These are phyloP conservation scores for Lapara coniferarum DNA, from an alignment of 2,888 invertebrate species.

Conservation along the genomic window DNA sequence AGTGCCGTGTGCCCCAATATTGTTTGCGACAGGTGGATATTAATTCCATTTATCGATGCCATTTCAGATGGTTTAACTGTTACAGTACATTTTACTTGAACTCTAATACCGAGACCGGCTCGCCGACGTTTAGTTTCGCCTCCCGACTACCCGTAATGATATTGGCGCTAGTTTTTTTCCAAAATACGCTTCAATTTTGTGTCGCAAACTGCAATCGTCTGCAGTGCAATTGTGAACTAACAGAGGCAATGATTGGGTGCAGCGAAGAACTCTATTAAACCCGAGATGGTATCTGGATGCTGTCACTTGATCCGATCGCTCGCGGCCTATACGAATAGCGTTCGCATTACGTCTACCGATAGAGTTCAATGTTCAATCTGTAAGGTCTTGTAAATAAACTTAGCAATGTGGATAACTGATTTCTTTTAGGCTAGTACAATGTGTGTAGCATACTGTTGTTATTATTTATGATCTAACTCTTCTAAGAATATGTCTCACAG, in stretches of 20 bases:
- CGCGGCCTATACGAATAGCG: conserved; percentile 58
- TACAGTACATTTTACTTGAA: conserved; percentile 1
- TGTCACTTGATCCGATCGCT: conserved; percentile 70
- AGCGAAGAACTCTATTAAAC: conserved; percentile 73
- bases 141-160: not conserved
- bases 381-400: conserved; percentile 37
- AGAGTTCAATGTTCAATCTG: conserved; percentile 40
- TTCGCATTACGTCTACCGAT: conserved; percentile 46
- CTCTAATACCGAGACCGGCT: not conserved
- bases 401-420: conserved; percentile 18
- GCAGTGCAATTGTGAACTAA: conserved; percentile 46
- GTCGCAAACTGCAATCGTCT: conserved; percentile 42
- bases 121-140: conserved; percentile 6
- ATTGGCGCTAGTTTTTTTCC: conserved; percentile 16
- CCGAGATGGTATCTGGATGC: conserved; percentile 68
- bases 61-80: not conserved
- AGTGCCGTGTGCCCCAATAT: conserved; percentile 27
- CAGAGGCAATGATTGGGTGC: conserved; percentile 69
- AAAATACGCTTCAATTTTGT: conserved; percentile 25
- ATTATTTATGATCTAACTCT: conserved; percentile 2
- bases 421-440: not conserved
- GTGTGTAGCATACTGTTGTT: not conserved
- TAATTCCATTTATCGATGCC: conserved; percentile 24
- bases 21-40: conserved; percentile 31
- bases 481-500: conserved; percentile 4